phyloP scores from a whole-genome alignment of 2,888 invertebrate genomes.

The Abscondita cerata region DNA sequence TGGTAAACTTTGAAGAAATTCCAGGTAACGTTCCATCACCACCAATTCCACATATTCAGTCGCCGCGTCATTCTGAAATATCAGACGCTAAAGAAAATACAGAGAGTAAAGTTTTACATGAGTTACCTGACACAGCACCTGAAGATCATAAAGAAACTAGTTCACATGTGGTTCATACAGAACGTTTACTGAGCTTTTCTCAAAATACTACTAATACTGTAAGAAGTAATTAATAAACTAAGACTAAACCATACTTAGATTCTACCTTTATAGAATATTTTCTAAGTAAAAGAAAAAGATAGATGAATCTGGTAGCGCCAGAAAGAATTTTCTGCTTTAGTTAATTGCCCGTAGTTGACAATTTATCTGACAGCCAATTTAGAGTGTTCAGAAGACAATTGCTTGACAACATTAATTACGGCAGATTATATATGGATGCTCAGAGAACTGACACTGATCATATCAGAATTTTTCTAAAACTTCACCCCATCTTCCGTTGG shows the following conservation, averaged over 20 bases:
- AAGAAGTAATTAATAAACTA: background rate
- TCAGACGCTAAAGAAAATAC: background rate
- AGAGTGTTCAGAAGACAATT: no score
- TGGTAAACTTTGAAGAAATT: background rate
- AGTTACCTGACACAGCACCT: background rate
- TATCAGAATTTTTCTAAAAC: background rate
- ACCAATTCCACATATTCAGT: background rate
- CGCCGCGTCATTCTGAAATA: background rate
- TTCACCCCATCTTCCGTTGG: background rate
- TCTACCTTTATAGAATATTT: no score
- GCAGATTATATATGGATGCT: background rate
- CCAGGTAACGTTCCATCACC: no score
- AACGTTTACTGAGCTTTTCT: background rate
- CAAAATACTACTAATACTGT: background rate
- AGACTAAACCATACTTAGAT: no score
- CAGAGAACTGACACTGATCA: background rate
- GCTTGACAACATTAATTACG: background rate
- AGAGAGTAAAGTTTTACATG: background rate
- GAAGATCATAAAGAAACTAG: no score
- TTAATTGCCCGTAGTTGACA: background rate
- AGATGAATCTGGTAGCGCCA: background rate
- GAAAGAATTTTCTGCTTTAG: background rate
- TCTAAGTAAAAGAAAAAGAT: background rate
- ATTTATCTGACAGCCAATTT: background rate
- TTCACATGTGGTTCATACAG: no score